These are phyloP conservation scores for Apodemus speciosus DNA, from an alignment of 2,113 vertebrate genomes.

Conservation along the genomic window DNA sequence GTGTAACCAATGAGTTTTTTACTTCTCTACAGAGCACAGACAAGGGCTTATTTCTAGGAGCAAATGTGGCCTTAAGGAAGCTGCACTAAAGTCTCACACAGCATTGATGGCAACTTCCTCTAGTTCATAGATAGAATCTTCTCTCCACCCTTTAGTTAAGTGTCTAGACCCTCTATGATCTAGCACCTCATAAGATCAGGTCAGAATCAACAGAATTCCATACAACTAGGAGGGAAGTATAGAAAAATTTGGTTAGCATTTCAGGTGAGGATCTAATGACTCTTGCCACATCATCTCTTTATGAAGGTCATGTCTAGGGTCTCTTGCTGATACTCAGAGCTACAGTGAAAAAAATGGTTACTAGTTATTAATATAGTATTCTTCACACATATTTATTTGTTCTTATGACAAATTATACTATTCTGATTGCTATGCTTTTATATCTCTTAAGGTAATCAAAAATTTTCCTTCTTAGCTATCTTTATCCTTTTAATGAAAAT, in stretches of 20 bases:
- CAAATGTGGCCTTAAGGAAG: neutral
- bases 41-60: neutral
- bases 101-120: neutral
- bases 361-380: neutral
- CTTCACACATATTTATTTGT: neutral
- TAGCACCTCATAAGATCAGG: neutral
- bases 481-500: constrained; percentile 5
- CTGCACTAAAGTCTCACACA: neutral
- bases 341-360: neutral
- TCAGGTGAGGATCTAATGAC: neutral
- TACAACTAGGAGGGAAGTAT: neutral
- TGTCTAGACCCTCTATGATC: neutral
- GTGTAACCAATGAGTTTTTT: neutral
- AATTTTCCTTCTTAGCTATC: neutral
- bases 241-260: neutral
- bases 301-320: neutral
- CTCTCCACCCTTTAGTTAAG: neutral
- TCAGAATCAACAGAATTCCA: neutral
- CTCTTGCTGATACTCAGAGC: neutral
- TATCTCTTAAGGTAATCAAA: neutral
- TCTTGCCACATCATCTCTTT: neutral
- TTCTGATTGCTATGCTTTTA: neutral
- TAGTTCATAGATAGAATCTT: neutral
- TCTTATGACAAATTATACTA: neutral
- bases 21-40: neutral